phyloP scores from a whole-genome alignment of 2,113 vertebrate genomes.

The Pseudorhombus dupliciocellatus region DNA sequence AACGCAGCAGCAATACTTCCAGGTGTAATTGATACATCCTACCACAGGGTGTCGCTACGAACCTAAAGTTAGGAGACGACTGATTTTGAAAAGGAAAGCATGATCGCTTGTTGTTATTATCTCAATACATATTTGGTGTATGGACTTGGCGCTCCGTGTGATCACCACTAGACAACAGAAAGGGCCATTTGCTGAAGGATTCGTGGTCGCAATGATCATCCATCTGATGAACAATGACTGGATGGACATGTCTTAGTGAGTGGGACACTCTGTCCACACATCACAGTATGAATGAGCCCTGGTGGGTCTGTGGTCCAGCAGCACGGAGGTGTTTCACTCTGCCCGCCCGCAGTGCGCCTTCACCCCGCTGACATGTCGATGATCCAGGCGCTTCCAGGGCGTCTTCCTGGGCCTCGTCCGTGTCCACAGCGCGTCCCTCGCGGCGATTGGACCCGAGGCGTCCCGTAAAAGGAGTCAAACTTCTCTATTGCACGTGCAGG shows the following conservation, averaged over 20 bases:
- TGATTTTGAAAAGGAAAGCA: not conserved
- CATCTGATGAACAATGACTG: not conserved
- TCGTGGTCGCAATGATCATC: no score
- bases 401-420: constrained; percentile 54
- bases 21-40: not conserved
- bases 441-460: constrained; percentile 64
- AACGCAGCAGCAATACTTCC: not conserved
- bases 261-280: no score
- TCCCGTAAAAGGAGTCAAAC: constrained; percentile 82
- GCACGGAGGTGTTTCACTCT: no score
- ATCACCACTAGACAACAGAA: not conserved
- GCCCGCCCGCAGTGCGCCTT: not conserved
- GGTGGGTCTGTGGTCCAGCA: no score
- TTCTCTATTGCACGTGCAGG: constrained; percentile 66
- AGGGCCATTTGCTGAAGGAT: not conserved
- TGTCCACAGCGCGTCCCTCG: constrained; percentile 22
- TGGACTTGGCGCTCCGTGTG: not conserved
- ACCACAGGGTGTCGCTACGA: constrained; percentile 58
- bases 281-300: no score
- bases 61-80: not conserved
- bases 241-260: no score
- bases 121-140: not conserved
- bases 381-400: constrained; percentile 26
- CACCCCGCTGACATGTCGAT: constrained; percentile 47
- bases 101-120: no score